Conservation (phyloP, 1,140 invertebrate species). For the Bemisia tabaci region DNA sequence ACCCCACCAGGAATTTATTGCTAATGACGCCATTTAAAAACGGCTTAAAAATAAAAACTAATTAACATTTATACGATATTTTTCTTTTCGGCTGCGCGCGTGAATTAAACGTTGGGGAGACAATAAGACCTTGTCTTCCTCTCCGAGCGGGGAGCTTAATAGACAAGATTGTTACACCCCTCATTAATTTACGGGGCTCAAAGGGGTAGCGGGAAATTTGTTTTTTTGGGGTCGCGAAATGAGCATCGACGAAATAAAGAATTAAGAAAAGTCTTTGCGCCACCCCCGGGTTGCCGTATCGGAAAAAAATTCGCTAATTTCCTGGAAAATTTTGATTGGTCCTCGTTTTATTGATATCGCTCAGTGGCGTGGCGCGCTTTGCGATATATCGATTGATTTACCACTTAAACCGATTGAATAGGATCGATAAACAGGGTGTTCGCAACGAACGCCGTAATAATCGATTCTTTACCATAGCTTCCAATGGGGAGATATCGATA, state of each 20-base stretch:
- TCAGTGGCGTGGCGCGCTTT: too few relatives aligned
- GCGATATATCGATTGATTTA: too few relatives aligned
- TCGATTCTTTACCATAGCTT: too few relatives aligned
- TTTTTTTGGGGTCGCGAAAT: background rate
- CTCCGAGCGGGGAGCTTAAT: background rate
- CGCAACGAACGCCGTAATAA: too few relatives aligned
- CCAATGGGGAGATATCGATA: too few relatives aligned
- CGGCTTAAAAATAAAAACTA: background rate
- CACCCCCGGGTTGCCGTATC: too few relatives aligned
- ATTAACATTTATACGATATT: background rate
- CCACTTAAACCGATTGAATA: too few relatives aligned
- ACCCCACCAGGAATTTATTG: background rate
- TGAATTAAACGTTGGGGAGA: background rate
- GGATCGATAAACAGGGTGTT: too few relatives aligned
- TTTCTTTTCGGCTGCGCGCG: background rate
- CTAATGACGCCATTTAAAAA: background rate
- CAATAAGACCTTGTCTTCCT: background rate
- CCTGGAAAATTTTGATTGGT: too few relatives aligned
- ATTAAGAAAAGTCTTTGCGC: background rate
- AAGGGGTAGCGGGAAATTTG: background rate
- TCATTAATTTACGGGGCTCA: background rate
- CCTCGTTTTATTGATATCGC: too few relatives aligned
- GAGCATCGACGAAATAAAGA: background rate
- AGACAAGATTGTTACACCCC: background rate
- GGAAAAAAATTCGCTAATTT: too few relatives aligned